phyloP scores from a whole-genome alignment of 2,113 vertebrate genomes.

The Anser cygnoides region DNA sequence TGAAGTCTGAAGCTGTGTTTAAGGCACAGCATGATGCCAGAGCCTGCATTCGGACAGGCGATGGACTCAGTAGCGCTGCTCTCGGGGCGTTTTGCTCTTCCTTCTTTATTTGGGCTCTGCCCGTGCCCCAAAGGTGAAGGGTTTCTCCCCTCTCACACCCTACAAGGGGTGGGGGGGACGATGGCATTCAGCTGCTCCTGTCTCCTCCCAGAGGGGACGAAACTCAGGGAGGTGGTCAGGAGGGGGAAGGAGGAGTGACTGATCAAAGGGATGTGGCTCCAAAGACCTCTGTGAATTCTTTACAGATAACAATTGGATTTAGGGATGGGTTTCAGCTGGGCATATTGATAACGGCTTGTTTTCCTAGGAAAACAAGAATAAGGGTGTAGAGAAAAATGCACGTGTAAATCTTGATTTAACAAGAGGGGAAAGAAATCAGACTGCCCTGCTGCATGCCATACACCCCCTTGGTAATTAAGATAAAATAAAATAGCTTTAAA shows the following conservation, averaged over 20 bases:
- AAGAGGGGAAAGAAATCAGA: not conserved
- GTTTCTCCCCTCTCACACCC: not conserved
- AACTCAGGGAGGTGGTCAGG: not conserved
- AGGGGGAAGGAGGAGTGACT: not conserved
- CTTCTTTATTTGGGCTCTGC: not conserved
- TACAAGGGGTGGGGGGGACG: not conserved
- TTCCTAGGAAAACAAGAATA: not conserved
- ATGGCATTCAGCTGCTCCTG: too few relatives aligned
- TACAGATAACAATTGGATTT: not conserved
- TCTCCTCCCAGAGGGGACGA: not conserved
- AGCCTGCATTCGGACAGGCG: not conserved
- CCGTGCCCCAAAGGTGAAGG: accelerated
- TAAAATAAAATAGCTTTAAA: not conserved
- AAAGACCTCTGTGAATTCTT: not conserved
- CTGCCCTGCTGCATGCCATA: not conserved
- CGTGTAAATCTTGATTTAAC: not conserved
- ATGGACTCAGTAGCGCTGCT: not conserved
- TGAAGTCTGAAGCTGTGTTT: not conserved
- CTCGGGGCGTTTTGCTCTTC: too few relatives aligned
- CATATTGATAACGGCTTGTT: not conserved
- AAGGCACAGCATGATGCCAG: not conserved
- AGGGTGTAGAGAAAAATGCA: not conserved
- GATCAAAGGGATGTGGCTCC: not conserved
- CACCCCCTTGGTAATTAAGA: not conserved
- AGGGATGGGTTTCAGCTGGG: not conserved